Base-by-base conservation (phyloP, 2,113 vertebrate genomes). In the Ammospiza caudacuta region DNA sequence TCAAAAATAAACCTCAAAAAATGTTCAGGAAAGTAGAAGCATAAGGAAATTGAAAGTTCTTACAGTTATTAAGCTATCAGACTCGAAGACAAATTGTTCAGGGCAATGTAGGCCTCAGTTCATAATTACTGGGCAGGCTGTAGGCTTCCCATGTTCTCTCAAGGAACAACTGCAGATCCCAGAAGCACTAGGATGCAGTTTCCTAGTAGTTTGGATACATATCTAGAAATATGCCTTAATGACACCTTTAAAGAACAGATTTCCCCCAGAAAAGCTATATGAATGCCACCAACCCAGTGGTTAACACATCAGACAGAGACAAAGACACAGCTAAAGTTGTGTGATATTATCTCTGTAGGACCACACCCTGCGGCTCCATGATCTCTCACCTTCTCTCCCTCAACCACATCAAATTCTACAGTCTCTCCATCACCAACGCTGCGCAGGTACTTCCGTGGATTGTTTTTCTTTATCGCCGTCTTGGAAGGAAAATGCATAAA, bases 391-490 rank as follows among this genome's bases (percentile, higher is more conserved):
- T 99, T 99, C 72, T 99, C 97, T 82, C 99, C 99, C 92, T 99
- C 99, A 2, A 99, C 98, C 73, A 99, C 99, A 37, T 99, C 99
- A 94, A 99, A 99, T 96, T 99, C 99, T 9, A 99, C 99, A 18
- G 98, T 98, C 82, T 99, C 99, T 80, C 99, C 99, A 57, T 99
- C 99, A 3, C 99, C 99, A 51, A 99, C 99, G 11, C 99, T 99
- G 85, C 99, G 98, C 86, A 99, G 98, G 59, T 99, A 99, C 74
- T 99, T 99, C 92, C 99, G 98, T 39, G 99, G 99, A 86, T 99
- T 99, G 94, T 99, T 99, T 94, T 99, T 99, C 97, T 99, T 99
- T 96, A 99, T 99, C 1, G 99, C 99, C 0, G 99, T 99, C 99
- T 99, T 87, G 46, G 72, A 67, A 95, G 20, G 51, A 77, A 74